phyloP scores from a whole-genome alignment of 1,140 invertebrate genomes.

The Pteromalus puparum region DNA sequence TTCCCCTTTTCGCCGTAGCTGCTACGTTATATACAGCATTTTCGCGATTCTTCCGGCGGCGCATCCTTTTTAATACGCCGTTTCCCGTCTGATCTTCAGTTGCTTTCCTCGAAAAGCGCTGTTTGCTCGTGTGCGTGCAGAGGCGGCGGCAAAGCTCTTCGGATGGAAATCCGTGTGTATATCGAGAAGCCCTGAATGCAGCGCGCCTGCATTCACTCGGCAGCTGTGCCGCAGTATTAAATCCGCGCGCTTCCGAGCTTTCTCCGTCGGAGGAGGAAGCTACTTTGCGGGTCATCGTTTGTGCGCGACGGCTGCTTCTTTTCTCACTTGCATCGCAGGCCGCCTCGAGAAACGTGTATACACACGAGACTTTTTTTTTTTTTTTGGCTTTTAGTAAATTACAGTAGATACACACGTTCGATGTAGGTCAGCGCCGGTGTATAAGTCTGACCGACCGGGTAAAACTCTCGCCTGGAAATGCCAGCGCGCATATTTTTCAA shows the following conservation, averaged over 20 bases:
- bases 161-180: not conserved
- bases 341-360: no score
- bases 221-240: not conserved
- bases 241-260: not conserved
- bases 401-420: no score
- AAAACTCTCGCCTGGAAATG: not conserved
- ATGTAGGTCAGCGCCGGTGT: no score
- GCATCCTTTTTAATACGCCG: not conserved
- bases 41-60: not conserved
- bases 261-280: not conserved
- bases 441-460: no score
- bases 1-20: not conserved
- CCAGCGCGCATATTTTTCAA: not conserved
- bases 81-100: not conserved
- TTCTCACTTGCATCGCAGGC: no score
- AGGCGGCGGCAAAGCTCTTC: no score
- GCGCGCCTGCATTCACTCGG: not conserved
- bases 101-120: not conserved
- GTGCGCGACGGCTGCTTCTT: no score
- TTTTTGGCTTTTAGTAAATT: no score
- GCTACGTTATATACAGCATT: not conserved
- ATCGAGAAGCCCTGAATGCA: not conserved
- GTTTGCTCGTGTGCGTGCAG: not conserved
- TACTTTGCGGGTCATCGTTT: not conserved
- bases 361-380: no score